Conservation (phyloP, 2,888 invertebrate genomes). For the Chaetoderma sp. region DNA sequence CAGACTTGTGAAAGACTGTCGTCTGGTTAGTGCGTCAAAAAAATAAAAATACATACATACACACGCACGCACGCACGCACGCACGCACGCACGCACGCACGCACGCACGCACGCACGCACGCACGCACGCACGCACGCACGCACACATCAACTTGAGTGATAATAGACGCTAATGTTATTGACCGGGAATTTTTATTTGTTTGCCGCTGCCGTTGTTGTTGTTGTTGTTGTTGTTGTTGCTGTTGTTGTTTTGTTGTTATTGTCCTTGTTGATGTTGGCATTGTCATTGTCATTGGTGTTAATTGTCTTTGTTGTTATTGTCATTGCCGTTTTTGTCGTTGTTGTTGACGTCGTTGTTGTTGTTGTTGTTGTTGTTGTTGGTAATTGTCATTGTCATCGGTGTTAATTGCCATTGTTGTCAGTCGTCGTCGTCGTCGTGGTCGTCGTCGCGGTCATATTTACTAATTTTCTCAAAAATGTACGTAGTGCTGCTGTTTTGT, state of each 20-base stretch:
- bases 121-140: constrained; percentile 7
- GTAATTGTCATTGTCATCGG: constrained; percentile 3
- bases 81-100: background rate
- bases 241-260: no score
- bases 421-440: background rate
- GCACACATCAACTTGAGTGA: background rate
- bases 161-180: no score
- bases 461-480: background rate
- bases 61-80: background rate
- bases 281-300: constrained; percentile 4
- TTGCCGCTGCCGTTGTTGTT: constrained; percentile 5
- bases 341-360: constrained; percentile 8
- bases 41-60: no score
- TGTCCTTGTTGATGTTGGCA: background rate
- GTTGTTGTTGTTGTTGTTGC: constrained; percentile 1
- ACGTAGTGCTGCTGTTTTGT: no score
- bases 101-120: background rate
- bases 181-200: no score
- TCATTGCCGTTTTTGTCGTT: constrained; percentile 7
- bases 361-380: no score
- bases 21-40: no score
- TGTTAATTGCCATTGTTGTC: no score
- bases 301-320: no score
- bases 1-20: no score
- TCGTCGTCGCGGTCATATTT: background rate